Conservation (phyloP, 1,140 invertebrate genomes). For the Heliothis virescens region DNA sequence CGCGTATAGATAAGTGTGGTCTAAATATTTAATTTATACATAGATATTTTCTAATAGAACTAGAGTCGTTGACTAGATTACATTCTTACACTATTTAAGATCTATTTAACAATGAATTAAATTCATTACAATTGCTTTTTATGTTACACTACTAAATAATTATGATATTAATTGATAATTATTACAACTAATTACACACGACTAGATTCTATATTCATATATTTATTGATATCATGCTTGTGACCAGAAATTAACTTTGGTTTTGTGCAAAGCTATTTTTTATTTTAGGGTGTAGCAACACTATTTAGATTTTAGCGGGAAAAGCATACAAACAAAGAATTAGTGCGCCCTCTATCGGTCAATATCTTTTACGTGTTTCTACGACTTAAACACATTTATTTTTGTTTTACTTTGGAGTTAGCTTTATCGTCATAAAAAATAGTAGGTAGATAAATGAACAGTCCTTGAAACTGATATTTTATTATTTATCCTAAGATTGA, state of each 20-base stretch:
- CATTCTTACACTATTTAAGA: slow-evolving; percentile 37
- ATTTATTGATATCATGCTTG: no score
- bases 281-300: no score
- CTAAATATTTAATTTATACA: slow-evolving; percentile 17
- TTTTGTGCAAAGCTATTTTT: background rate
- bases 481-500: no score
- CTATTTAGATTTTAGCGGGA: no score
- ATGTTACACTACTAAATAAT: slow-evolving; percentile 19
- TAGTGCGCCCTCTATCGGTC: no score
- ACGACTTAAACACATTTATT: no score
- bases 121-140: slow-evolving; percentile 69
- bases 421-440: no score
- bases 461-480: no score
- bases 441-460: no score
- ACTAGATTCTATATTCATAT: background rate
- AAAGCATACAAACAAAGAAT: no score
- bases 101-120: slow-evolving; percentile 61
- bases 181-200: slow-evolving; percentile 2
- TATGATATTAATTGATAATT: background rate
- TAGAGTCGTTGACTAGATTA: slow-evolving; percentile 51
- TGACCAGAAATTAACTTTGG: background rate
- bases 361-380: background rate
- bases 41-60: background rate
- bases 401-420: no score
- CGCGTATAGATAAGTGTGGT: background rate